Base-by-base conservation (phyloP, 2,797 vertebrate species). In the Periparus ater region DNA sequence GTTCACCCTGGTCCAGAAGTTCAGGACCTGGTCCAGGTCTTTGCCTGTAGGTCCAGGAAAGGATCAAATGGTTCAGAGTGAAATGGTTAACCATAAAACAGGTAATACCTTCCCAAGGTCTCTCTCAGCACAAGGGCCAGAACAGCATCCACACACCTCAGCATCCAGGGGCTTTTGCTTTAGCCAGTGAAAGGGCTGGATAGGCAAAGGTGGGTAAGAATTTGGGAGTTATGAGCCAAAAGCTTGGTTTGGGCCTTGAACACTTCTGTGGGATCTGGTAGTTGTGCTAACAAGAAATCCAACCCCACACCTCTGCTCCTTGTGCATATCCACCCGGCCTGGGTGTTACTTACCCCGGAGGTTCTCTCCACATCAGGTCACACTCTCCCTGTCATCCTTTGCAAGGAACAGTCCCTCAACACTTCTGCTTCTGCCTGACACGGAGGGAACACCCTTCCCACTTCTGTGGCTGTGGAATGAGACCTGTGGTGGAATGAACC, bases 311-410 rank as follows among this genome's bases (percentile, higher is more conserved):
- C 10, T 20, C n/a, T 68, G 42, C 32, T 89, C 51, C 42, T 38
- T n/a, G 47, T 25, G 20, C 17, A 2, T n/a, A 30, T 9, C 77
- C 0, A 0, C 45, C 42, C 50, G 65, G 18, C 25, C 68, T 18
- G 11, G n/a, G 27, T 5, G 11, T 42, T 55, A 6, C 36, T 63
- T 40, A n/a, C n/a, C 5, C 15, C 2, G 0, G 0, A 77, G 34
- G 19, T 14, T 50, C 48, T 63, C 40, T 23, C n/a, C 36, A 4
- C 6, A 6, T 29, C 38, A 44, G 7, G 12, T 34, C 23, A 38
- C 8, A 13, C 23, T 76, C 21, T 68, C 22, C 14, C 23, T 11
- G 22, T 32, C 29, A 15, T 29, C 91, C 51, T 73, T 51, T 14
- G 20, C 42, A 38, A 84, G 30, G 51, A 88, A 22, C 34, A 50